These are phyloP conservation scores for Corticium candelabrum DNA, from an alignment of 37 sponge, comb jelly and placozoan genomes.

Conservation along the genomic window DNA sequence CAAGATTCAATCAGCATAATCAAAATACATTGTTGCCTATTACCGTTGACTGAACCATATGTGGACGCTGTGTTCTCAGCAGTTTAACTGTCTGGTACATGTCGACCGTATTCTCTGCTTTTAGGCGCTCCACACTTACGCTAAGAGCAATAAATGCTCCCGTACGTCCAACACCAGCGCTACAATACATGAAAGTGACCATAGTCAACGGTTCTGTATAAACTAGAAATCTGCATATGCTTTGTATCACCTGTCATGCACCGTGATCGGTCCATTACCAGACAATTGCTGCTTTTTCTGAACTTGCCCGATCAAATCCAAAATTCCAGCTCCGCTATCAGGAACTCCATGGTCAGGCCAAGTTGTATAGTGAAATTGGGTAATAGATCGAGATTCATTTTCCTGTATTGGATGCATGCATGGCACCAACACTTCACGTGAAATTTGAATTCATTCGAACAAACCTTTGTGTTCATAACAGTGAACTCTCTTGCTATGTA, in stretches of 20 bases:
- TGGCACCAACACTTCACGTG: neutral
- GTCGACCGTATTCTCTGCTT: slow-evolving; percentile 77
- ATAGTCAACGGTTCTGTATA: neutral
- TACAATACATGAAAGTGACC: slow-evolving; percentile 8
- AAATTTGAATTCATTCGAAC: neutral
- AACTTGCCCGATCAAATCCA: slow-evolving; percentile 70
- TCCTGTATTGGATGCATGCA: slow-evolving; percentile 26
- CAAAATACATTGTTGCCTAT: neutral
- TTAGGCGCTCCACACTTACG: slow-evolving; percentile 63
- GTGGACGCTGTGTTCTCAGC: slow-evolving; percentile 54
- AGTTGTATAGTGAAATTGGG: slow-evolving; percentile 72
- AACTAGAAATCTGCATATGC: neutral
- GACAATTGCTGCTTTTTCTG: slow-evolving; percentile 67
- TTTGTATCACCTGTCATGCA: slow-evolving; percentile 92
- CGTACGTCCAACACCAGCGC: slow-evolving; percentile 64
- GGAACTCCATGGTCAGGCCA: slow-evolving; percentile 63
- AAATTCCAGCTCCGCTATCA: slow-evolving; percentile 27
- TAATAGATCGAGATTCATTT: slow-evolving; percentile 58
- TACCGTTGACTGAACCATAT: slow-evolving; percentile 50
- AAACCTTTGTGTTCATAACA: slow-evolving; percentile 47
- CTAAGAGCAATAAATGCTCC: slow-evolving; percentile 68
- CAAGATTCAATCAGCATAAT: neutral
- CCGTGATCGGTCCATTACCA: slow-evolving; percentile 73
- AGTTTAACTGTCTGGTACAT: slow-evolving; percentile 64
- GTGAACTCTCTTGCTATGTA: slow-evolving; percentile 62